phyloP scores from a whole-genome alignment of 2,113 vertebrate genomes.

The Microtus montanus region DNA sequence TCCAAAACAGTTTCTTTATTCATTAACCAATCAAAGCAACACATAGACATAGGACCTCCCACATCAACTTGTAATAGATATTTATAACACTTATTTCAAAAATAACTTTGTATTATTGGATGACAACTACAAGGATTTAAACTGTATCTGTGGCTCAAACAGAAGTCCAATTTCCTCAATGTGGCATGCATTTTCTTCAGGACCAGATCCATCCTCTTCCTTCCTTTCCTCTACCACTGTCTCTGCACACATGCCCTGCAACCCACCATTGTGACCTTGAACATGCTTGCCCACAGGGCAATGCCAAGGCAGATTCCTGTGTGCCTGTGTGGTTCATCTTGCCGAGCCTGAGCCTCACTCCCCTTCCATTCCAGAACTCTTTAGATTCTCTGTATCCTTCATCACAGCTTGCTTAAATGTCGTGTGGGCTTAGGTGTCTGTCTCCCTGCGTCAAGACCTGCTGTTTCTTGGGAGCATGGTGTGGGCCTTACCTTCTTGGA shows the following conservation, averaged over 20 bases:
- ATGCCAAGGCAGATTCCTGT: not conserved
- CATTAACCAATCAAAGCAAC: too few species aligned
- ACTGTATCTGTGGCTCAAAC: not conserved
- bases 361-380: not conserved
- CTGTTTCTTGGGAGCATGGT: not conserved
- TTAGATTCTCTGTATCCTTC: not conserved
- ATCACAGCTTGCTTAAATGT: not conserved
- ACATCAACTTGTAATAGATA: not conserved
- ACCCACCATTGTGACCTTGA: not conserved
- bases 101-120: not conserved
- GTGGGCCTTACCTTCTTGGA: not conserved
- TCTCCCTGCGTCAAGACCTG: not conserved
- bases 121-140: not conserved
- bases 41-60: too few species aligned
- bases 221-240: not conserved
- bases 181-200: not conserved
- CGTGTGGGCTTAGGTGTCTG: not conserved
- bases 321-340: not conserved
- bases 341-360: not conserved
- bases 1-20: too few species aligned
- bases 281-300: not conserved
- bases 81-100: constrained; percentile 8
- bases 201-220: not conserved
- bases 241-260: not conserved
- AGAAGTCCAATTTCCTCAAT: not conserved